Evolutionary conservation across 2,797 vertebrate species (phyloP).

Genomic region (Rhadinocentrus ornatus): DNA sequence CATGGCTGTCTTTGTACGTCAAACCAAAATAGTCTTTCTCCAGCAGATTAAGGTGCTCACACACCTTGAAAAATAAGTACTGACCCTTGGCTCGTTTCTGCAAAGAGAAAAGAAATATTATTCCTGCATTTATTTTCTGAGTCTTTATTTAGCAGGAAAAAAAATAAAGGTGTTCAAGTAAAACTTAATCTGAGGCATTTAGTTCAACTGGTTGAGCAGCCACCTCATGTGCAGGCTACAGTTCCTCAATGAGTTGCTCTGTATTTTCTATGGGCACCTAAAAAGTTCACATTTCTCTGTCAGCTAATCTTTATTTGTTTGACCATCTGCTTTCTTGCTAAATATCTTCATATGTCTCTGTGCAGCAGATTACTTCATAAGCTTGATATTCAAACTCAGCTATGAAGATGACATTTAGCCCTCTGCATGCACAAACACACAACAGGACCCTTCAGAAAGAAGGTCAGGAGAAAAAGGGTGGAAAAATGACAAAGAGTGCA

Average conservation of each 20-base stretch:
- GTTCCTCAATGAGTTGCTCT: not conserved
- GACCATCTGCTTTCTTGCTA: conserved; percentile 18
- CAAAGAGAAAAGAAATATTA: not conserved
- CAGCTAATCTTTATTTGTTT: conserved; percentile 41
- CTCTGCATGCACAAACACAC: conserved; percentile 40
- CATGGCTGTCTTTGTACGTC: conserved; percentile 85
- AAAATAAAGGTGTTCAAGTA: not conserved
- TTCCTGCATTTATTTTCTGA: not conserved
- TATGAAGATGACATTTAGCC: conserved; percentile 77
- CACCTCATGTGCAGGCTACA: too few relatives aligned
- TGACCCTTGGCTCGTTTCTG: conserved; percentile 96
- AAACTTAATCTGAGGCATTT: not conserved
- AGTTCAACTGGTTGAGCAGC: not conserved
- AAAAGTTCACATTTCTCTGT: conserved; percentile 4
- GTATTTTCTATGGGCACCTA: not conserved
- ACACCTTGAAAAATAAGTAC: conserved; percentile 91
- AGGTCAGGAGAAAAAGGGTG: conserved; percentile 61
- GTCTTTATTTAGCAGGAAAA: not conserved
- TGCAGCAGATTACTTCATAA: conserved; percentile 58
- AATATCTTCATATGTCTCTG: conserved; percentile 38
- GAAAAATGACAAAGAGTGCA: conserved; percentile 49
- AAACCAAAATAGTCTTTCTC: conserved; percentile 98
- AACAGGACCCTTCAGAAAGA: conserved; percentile 63
- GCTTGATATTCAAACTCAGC: conserved; percentile 55
- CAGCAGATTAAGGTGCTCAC: conserved; percentile 94